Percentiles rank a stretch among this genome's conserved stretches.
Evolutionary conservation across 2,888 invertebrate species (phyloP).

Genomic region (Campoplex nolae): DNA sequence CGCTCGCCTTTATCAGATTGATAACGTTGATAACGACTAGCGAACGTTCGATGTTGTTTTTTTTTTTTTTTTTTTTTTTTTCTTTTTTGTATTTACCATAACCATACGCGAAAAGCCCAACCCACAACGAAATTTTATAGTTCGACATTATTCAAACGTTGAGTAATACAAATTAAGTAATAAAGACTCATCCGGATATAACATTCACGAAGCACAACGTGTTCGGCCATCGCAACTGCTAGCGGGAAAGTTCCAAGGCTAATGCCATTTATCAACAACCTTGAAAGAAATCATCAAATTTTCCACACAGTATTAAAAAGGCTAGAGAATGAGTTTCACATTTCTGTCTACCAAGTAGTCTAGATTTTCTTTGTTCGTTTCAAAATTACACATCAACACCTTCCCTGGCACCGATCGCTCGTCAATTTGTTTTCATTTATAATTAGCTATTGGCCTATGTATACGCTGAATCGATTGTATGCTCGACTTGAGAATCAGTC

Average conservation of each 20-base stretch:
- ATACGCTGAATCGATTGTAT: slow-evolving; percentile 46
- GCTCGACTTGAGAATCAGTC: slow-evolving; percentile 37
- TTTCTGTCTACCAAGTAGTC: slow-evolving; percentile 33
- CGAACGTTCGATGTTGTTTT: neutral
- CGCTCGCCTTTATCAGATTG: neutral
- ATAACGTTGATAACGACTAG: neutral
- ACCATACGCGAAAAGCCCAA: too few species aligned
- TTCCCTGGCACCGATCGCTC: slow-evolving; percentile 59
- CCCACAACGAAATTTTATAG: neutral
- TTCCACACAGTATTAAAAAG: neutral
- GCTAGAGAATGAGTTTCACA: slow-evolving; percentile 18
- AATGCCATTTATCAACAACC: neutral
- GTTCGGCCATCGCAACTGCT: neutral
- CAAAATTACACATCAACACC: slow-evolving; percentile 44
- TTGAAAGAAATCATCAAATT: slow-evolving; percentile 13
- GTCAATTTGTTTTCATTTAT: slow-evolving; percentile 67
- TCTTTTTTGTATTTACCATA: neutral
- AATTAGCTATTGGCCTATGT: slow-evolving; percentile 56
- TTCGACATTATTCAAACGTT: neutral
- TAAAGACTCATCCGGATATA: neutral
- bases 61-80: too few species aligned
- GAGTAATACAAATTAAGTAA: neutral
- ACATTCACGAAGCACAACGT: neutral
- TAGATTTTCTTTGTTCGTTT: slow-evolving; percentile 12
- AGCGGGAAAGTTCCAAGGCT: slow-evolving; percentile 2